These are phyloP conservation scores for Petroica traversi DNA, from an alignment of 2,113 vertebrate species.

Conservation along the genomic window DNA sequence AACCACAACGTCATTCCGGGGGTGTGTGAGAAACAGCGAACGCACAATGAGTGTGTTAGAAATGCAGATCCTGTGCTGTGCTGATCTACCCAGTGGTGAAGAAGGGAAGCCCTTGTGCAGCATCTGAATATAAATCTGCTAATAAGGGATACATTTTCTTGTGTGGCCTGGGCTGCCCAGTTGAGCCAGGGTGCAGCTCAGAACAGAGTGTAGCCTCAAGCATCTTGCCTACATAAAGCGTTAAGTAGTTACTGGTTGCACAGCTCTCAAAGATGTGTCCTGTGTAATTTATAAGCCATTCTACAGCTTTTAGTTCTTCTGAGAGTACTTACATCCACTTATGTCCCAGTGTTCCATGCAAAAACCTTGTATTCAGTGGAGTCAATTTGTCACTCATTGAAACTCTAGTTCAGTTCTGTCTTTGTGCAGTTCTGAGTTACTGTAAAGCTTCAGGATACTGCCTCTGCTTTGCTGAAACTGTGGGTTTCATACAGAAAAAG, in stretches of 20 bases:
- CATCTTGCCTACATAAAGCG: not conserved
- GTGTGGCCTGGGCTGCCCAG: not conserved
- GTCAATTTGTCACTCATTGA: slow-evolving; percentile 45
- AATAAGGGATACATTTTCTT: not conserved
- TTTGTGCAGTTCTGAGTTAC: not conserved
- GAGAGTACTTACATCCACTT: slow-evolving; percentile 49
- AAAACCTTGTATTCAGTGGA: not conserved
- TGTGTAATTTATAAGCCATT: slow-evolving; percentile 29
- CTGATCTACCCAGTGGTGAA: not conserved
- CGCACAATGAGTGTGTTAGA: not conserved
- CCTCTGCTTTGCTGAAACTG: not conserved
- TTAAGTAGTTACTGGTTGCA: slow-evolving; percentile 8
- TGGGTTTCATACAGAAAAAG: slow-evolving; percentile 10
- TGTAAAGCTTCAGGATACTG: not conserved
- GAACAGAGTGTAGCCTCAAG: not conserved
- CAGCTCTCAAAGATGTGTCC: not conserved
- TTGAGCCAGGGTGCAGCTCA: not conserved
- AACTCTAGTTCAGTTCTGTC: slow-evolving; percentile 1
- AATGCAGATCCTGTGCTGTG: not conserved
- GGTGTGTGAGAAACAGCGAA: slow-evolving; percentile 1
- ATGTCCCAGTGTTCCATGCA: not conserved
- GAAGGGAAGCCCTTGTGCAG: not conserved
- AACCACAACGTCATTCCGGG: not conserved
- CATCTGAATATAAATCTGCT: not conserved
- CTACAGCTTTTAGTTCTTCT: slow-evolving; percentile 35